Base-by-base conservation (phyloP, 2,888 invertebrate genomes). In the Caenorhabditis plicata region DNA sequence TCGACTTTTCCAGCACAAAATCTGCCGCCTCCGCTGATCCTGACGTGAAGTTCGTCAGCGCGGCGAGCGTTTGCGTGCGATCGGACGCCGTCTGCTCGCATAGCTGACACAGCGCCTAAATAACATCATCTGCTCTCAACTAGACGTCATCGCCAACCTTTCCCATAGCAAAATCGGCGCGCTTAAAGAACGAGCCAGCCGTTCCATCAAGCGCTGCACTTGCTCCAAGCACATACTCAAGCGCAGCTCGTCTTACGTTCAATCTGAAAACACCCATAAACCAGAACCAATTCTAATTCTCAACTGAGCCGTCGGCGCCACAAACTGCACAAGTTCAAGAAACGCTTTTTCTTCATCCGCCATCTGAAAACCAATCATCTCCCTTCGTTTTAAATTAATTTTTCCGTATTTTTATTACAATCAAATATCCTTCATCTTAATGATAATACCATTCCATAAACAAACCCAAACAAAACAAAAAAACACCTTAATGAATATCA, bases 11-110 rank as follows among this genome's bases (percentile, higher is more conserved):
- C 17, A 71, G 55, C 20, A 71, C 51, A 32, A 47, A 67, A 26
- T 68, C 56, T 15, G 69, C 68, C 8, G 55, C 63, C 29, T 64
- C 66, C 20, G 60, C 45, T 2, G 68, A 68, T 25, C 68, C 61
- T 4, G 72, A 70, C 5, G 64, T 53, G 56, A 63, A 72, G 43
- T 72, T 72, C n/a, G 68, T 68, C 41, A 72, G 50, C 5, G 66
- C 69, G 4, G 72, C 64, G 17, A 70, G 33, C 17, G 64, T 65
- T 17, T 62, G 65, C 2, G 61, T 53, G 4, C 70, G 58, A 35
- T 72, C 72, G 17, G 72, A 60, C 3, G 60, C 39, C 19, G 72
- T 66, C 31, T 50, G 57, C 29, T 63, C 65, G 39, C 64, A 66
- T 39, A 72, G 49, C 3, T 51, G 20, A 32, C 65, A 65, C 5